Evolutionary conservation across 1,140 invertebrate species (phyloP).

Genomic region (Trichonephila inaurata): DNA sequence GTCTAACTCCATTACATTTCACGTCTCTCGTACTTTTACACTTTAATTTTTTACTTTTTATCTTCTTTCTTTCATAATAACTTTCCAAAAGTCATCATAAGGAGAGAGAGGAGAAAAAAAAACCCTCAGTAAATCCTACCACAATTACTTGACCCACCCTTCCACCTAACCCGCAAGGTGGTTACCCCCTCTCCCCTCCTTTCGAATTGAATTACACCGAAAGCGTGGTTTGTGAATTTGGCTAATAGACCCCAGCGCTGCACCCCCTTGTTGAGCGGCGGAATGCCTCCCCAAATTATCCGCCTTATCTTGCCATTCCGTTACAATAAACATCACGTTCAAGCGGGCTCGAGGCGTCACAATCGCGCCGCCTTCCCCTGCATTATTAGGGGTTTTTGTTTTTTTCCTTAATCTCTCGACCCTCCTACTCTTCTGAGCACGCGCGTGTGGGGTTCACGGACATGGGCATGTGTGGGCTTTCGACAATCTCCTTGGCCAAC

Average conservation of each 20-base stretch:
- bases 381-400: constrained; percentile 5
- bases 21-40: too few relatives aligned
- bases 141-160: constrained; percentile 20
- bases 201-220: constrained; percentile 66
- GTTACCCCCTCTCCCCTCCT: not conserved
- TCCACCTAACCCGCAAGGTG: not conserved
- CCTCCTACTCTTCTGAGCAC: not conserved
- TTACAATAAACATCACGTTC: constrained; percentile 70
- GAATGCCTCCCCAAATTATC: constrained; percentile 72
- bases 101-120: too few relatives aligned
- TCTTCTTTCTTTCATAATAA: not conserved
- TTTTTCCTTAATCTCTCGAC: not conserved
- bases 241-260: constrained; percentile 54
- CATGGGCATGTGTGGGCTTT: not conserved
- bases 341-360: constrained; percentile 59
- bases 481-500: too few relatives aligned
- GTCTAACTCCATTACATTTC: too few relatives aligned
- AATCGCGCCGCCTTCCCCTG: constrained; percentile 17
- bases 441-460: not conserved
- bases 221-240: constrained; percentile 73
- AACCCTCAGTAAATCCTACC: not conserved
- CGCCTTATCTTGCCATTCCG: constrained; percentile 56
- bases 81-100: not conserved
- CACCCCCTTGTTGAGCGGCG: constrained; percentile 40
- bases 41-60: too few relatives aligned